phyloP scores from a whole-genome alignment of 2,888 invertebrate genomes.

The Uloborus plumipes region DNA sequence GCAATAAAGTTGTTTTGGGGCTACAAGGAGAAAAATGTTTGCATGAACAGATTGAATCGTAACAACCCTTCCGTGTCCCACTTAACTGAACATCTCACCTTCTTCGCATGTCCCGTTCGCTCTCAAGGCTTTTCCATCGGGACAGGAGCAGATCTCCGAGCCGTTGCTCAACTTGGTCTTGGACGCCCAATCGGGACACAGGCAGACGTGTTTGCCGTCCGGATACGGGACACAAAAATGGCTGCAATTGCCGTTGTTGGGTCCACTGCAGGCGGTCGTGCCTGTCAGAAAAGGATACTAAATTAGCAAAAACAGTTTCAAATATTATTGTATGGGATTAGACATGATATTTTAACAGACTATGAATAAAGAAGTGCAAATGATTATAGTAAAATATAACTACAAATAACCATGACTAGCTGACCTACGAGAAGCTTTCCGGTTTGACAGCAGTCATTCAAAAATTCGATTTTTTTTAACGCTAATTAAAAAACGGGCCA shows the following conservation, averaged over 20 bases:
- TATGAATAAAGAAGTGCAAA: no score
- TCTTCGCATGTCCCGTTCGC: constrained; percentile 80
- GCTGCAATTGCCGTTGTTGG: constrained; percentile 75
- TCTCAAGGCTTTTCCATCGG: constrained; percentile 73
- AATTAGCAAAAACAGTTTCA: constrained; percentile 4
- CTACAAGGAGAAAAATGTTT: neutral
- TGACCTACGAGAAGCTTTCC: no score
- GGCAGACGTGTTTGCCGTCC: constrained; percentile 78
- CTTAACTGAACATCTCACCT: neutral
- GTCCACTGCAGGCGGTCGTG: constrained; percentile 78
- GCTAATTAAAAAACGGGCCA: no score
- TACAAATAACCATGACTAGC: no score
- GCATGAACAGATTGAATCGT: neutral
- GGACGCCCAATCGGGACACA: constrained; percentile 82
- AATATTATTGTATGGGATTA: no score
- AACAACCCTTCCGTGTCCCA: no score
- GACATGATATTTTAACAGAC: no score
- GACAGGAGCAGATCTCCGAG: constrained; percentile 68
- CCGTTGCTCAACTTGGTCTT: constrained; percentile 71
- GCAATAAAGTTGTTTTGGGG: no score
- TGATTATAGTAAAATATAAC: no score
- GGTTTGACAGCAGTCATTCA: no score
- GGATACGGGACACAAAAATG: constrained; percentile 86
- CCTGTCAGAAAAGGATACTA: constrained; percentile 73
- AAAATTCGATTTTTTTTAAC: no score